Base-by-base conservation (phyloP, 2,888 invertebrate genomes). In the Cheilosia vernalis region DNA sequence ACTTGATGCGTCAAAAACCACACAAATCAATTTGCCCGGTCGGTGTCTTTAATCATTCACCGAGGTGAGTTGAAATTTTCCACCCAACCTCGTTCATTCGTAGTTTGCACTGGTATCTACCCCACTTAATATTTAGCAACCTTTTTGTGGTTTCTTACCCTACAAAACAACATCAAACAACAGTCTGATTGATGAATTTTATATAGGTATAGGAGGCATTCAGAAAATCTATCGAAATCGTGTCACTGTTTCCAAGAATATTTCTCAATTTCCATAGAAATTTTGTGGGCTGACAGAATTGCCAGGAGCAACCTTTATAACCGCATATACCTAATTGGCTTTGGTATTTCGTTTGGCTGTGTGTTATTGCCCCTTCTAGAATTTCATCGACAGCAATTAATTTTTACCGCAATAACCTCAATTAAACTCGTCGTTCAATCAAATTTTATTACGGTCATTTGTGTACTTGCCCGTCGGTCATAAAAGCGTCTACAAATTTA, bases 401-500 rank as follows among this genome's bases (percentile, higher is more conserved):
- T 47, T 19, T 47, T 61, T 47, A 27, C 17, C 2, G 19, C 44
- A 63, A 37, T 2, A 15, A 37, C 51, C 40, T 51, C 60, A 70
- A 70, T 70, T 70, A 70, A 30, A 56, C 44, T 15, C 40, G 10
- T 6, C 30, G 19, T 53, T 72, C 49, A 61, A 72, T 72, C 72
- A 72, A 72, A 61, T 6, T 72, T 44, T 72, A 72, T 49, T 49
- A 49, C 6, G 21, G 51, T 72, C 72, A 61, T 70, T 72, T 51
- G 30, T 55, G 44, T 21, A 33, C 56, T 47, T 6, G 17, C 13
- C 17, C 42, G 4, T 19, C n/a, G 47, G 17, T 47, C 44, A 19
- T 30, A 69, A 66, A 69, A 21, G 24, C n/a, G 21, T 19, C 42
- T 30, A 67, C 24, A 53, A 53, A 60, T 42, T 42, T 27, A 42